phyloP scores from a whole-genome alignment of 2,113 vertebrate species.

The Erpornis zantholeuca region DNA sequence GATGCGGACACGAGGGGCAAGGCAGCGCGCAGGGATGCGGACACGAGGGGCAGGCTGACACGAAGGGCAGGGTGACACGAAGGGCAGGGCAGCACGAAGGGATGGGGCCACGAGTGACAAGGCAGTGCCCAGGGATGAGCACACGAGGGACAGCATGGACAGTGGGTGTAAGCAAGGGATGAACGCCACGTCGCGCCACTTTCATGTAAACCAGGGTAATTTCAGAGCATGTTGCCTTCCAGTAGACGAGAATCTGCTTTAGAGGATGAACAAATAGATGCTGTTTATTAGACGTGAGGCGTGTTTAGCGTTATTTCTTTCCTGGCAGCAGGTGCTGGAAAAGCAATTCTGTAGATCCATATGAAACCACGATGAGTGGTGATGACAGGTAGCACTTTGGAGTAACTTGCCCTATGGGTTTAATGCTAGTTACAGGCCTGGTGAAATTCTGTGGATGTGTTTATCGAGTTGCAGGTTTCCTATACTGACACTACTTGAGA shows the following conservation, averaged over 20 bases:
- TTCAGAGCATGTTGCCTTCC: not conserved
- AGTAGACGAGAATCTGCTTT: not conserved
- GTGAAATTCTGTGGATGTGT: not conserved
- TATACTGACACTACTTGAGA: not conserved
- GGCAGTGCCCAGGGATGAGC: not conserved
- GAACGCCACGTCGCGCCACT: accelerated
- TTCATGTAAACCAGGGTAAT: accelerated
- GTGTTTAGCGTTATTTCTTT: not conserved
- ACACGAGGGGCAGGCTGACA: too few relatives aligned
- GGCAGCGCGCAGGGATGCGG: accelerated
- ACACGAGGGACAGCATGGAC: accelerated
- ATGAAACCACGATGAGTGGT: not conserved
- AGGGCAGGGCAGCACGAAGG: not conserved
- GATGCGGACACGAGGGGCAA: not conserved
- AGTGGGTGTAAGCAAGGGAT: too few relatives aligned
- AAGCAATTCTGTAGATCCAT: not conserved
- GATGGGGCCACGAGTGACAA: not conserved
- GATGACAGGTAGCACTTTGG: not conserved
- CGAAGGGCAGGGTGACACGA: too few relatives aligned
- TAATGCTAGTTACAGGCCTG: not conserved
- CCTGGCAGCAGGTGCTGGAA: not conserved
- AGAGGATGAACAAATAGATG: not conserved
- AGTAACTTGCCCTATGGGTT: not conserved
- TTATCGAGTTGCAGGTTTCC: not conserved
- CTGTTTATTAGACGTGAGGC: not conserved